phyloP scores from a whole-genome alignment of 2,113 vertebrate genomes.

The Mohoua ochrocephala region DNA sequence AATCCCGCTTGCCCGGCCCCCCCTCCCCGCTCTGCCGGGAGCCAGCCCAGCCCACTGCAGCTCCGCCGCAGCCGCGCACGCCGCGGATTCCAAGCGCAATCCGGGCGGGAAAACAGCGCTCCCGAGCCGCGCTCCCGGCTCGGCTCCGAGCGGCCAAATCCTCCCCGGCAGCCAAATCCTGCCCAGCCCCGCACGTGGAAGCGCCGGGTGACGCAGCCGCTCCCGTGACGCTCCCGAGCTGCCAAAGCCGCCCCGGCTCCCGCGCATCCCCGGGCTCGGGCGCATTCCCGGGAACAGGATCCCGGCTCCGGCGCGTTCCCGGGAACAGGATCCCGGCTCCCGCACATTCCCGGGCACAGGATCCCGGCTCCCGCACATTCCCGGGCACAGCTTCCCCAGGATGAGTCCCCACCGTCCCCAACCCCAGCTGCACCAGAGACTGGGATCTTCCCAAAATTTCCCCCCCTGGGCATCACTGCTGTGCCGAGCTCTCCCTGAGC shows the following conservation, averaged over 20 bases:
- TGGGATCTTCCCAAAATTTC: neutral
- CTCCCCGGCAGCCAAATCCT: neutral
- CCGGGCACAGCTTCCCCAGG: neutral
- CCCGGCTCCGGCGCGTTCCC: neutral
- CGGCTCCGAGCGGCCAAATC: neutral
- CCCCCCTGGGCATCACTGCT: accelerated
- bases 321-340: too few species aligned
- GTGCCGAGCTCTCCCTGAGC: neutral
- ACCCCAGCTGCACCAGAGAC: neutral
- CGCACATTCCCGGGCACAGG: neutral
- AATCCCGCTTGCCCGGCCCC: neutral
- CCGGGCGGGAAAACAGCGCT: neutral
- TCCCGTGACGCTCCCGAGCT: too few species aligned
- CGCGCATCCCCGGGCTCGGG: neutral
- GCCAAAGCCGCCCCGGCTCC: too few species aligned
- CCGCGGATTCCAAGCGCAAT: neutral
- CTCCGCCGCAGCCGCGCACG: neutral
- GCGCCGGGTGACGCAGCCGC: too few species aligned
- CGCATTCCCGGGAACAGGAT: neutral
- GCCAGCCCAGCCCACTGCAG: neutral
- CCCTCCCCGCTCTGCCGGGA: neutral
- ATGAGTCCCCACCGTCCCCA: neutral
- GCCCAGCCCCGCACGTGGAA: neutral
- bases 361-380: too few species aligned
- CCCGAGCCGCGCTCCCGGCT: neutral